Conservation (phyloP, 64 coral and sea anemone genomes). For the Montipora foliosa region DNA sequence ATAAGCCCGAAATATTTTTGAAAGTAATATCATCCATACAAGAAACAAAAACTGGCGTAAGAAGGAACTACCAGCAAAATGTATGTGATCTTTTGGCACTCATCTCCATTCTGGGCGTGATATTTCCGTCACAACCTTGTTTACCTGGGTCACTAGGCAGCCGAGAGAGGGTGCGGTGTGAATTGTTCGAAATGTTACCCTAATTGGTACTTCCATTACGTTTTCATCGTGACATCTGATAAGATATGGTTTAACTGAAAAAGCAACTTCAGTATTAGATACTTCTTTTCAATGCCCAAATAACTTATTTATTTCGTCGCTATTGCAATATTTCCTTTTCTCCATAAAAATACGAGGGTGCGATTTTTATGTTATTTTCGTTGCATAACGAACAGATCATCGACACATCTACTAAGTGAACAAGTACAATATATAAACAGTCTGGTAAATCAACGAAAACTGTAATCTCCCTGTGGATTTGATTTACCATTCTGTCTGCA, state of each 20-base stretch:
- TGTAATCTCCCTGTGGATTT: too few relatives aligned
- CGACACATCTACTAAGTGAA: too few relatives aligned
- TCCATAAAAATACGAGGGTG: too few relatives aligned
- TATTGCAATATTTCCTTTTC: too few relatives aligned
- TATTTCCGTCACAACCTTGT: conserved; percentile 2
- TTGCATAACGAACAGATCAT: too few relatives aligned
- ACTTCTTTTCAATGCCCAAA: not conserved
- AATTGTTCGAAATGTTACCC: not conserved
- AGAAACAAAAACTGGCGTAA: not conserved
- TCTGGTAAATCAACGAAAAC: too few relatives aligned
- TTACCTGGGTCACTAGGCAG: conserved; percentile 36
- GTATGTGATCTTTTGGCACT: not conserved
- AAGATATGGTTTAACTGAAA: not conserved
- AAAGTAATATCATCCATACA: not conserved
- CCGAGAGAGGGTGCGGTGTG: conserved; percentile 16
- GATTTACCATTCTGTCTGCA: not conserved
- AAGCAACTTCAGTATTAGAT: not conserved
- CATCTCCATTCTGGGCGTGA: conserved; percentile 9
- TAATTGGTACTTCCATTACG: conserved; percentile 38
- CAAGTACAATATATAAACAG: too few relatives aligned
- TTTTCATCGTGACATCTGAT: conserved; percentile 15
- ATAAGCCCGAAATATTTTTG: not conserved
- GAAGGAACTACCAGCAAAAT: not conserved
- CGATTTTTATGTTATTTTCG: too few relatives aligned
- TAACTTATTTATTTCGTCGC: not conserved